Evolutionary conservation across 2,888 invertebrate species (phyloP).

Genomic region (Serrognathus titanus): DNA sequence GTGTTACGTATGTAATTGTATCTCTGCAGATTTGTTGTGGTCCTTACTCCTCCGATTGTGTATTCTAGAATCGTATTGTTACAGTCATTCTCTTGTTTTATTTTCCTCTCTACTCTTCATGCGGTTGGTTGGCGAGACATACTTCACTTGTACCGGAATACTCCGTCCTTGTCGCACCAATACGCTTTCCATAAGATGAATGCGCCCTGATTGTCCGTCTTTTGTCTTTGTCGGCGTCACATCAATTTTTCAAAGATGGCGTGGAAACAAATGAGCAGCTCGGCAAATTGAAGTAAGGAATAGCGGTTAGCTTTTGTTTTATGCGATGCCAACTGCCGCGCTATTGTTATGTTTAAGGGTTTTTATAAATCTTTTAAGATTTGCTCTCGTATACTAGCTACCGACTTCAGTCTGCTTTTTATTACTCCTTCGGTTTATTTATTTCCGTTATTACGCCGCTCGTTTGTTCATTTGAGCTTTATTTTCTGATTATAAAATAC

Average conservation of each 20-base stretch:
- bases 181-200: conserved; percentile 22
- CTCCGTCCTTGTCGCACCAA: conserved; percentile 29
- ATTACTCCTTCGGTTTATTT: conserved; percentile 41
- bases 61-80: conserved; percentile 46
- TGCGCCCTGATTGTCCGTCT: conserved; percentile 44
- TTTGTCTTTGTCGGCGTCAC: conserved; percentile 51
- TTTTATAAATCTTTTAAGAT: conserved; percentile 32
- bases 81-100: conserved; percentile 46
- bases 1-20: conserved; percentile 5
- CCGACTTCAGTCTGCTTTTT: conserved; percentile 39
- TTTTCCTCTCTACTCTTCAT: conserved; percentile 37
- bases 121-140: conserved; percentile 47
- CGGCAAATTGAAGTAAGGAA: conserved; percentile 52
- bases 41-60: conserved; percentile 36
- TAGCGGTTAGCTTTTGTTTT: conserved; percentile 52
- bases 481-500: conserved; percentile 16
- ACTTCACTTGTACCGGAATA: conserved; percentile 31
- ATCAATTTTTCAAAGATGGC: conserved; percentile 52
- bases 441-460: conserved; percentile 21
- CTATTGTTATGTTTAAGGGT: conserved; percentile 47
- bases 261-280: conserved; percentile 51
- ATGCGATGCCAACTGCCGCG: conserved; percentile 49
- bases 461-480: conserved; percentile 11
- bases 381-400: conserved; percentile 16
- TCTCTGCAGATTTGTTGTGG: conserved; percentile 15